A percentile compares a stretch with the other conserved stretches of the same genome.
These are phyloP conservation scores for Corvus cornix DNA, from an alignment of 2,113 vertebrate genomes.

Conservation along the genomic window DNA sequence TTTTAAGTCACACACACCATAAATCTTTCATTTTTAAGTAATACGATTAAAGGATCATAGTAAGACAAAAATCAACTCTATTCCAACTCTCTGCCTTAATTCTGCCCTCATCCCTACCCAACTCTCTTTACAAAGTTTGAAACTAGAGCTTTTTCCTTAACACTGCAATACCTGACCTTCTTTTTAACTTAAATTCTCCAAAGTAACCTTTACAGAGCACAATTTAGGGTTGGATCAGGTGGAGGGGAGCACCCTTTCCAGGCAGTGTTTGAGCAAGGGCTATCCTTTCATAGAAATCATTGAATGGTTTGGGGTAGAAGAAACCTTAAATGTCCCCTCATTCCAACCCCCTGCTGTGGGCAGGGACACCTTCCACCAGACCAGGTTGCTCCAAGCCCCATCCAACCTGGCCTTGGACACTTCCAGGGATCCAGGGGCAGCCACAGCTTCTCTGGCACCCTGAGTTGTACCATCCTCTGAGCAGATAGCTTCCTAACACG, in stretches of 20 bases:
- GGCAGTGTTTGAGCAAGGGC: background rate
- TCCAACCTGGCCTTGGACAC: background rate
- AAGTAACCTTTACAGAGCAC: background rate
- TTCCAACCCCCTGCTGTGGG: background rate
- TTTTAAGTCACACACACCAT: conserved; percentile 36
- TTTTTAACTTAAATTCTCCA: background rate
- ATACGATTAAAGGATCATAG: conserved; percentile 32
- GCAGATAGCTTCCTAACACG: background rate
- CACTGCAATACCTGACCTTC: background rate
- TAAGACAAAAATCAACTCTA: background rate
- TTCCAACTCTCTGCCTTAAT: background rate
- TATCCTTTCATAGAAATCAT: background rate
- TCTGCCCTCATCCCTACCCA: background rate
- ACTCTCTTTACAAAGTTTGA: background rate
- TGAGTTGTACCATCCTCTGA: background rate
- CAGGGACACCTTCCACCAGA: background rate
- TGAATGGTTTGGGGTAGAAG: background rate
- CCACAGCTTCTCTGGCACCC: background rate
- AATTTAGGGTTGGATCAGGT: background rate
- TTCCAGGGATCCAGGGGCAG: background rate
- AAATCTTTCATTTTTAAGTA: conserved; percentile 43
- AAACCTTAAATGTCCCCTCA: background rate
- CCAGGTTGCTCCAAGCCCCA: background rate
- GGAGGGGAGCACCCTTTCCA: background rate
- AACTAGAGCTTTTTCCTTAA: background rate